Conservation (phyloP, 2,888 invertebrate genomes). For the Muschampia plurimacula region DNA sequence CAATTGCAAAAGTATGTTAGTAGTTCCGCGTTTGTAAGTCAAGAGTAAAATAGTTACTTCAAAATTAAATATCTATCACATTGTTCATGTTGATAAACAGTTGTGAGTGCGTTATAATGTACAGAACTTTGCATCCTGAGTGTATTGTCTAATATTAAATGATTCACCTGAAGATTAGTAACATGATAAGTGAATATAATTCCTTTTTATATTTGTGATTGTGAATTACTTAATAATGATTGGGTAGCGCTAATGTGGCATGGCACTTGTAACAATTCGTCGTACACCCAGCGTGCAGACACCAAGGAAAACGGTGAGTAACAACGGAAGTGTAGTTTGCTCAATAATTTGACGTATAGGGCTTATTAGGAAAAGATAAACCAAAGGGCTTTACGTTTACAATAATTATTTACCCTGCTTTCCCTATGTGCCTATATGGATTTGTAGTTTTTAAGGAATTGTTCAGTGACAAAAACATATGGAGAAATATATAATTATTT, state of each 20-base stretch:
- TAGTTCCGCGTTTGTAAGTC: slow-evolving; percentile 45
- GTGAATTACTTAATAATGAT: slow-evolving; percentile 77
- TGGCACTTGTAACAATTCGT: slow-evolving; percentile 84
- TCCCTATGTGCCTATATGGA: not conserved
- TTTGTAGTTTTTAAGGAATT: not conserved
- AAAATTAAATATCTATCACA: slow-evolving; percentile 16
- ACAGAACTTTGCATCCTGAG: slow-evolving; percentile 28
- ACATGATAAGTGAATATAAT: slow-evolving; percentile 69
- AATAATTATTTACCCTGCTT: slow-evolving; percentile 10
- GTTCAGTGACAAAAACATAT: not conserved
- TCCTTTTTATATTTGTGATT: slow-evolving; percentile 78
- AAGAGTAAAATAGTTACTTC: slow-evolving; percentile 41
- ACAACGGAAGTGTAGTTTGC: slow-evolving; percentile 54
- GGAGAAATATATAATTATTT: not conserved
- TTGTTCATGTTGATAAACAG: slow-evolving; percentile 31
- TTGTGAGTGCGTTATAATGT: slow-evolving; percentile 29
- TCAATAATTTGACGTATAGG: slow-evolving; percentile 47
- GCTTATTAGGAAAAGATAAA: slow-evolving; percentile 34
- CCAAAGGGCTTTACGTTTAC: slow-evolving; percentile 25
- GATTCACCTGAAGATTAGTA: slow-evolving; percentile 71
- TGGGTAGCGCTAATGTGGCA: slow-evolving; percentile 78
- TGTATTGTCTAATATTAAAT: slow-evolving; percentile 52
- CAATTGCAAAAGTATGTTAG: slow-evolving; percentile 47
- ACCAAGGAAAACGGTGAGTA: slow-evolving; percentile 81
- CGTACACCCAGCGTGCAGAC: slow-evolving; percentile 83